These are phyloP conservation scores for Onychomys torridus DNA, from an alignment of 2,797 vertebrate genomes.

Conservation along the genomic window DNA sequence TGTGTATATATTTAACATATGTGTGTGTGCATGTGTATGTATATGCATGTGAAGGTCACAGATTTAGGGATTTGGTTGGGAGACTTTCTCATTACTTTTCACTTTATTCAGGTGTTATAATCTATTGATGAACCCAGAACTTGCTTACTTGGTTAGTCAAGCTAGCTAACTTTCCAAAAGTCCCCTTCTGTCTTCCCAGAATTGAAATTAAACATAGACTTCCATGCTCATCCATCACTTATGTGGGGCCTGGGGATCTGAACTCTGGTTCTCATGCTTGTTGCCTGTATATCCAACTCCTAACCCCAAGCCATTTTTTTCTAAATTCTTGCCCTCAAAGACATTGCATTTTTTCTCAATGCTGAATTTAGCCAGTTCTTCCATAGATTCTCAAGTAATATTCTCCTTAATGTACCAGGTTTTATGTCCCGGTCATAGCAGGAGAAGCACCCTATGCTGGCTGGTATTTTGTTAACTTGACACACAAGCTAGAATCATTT, in stretches of 20 bases:
- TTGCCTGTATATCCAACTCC: neutral
- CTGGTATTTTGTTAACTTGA: neutral
- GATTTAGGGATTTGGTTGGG: neutral
- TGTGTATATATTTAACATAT: neutral
- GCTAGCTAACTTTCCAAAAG: neutral
- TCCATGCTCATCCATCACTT: neutral
- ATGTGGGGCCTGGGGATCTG: neutral
- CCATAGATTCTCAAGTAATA: neutral
- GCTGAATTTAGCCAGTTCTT: neutral
- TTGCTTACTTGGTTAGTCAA: neutral
- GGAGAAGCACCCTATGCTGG: neutral
- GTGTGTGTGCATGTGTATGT: neutral
- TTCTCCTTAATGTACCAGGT: neutral
- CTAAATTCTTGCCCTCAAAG: neutral
- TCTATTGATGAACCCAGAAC: neutral
- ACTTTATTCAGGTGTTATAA: neutral
- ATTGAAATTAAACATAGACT: neutral
- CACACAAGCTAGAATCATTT: neutral
- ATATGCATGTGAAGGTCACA: neutral
- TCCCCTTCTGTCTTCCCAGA: neutral
- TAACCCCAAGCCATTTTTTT: neutral
- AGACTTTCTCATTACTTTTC: neutral
- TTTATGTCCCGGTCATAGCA: neutral
- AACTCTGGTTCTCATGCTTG: neutral
- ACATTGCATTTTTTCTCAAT: neutral